Evolutionary conservation across 2,113 vertebrate species (phyloP), one percentile per base, ranked within the genome.

Genomic region (Ceyx margarethae): DNA sequence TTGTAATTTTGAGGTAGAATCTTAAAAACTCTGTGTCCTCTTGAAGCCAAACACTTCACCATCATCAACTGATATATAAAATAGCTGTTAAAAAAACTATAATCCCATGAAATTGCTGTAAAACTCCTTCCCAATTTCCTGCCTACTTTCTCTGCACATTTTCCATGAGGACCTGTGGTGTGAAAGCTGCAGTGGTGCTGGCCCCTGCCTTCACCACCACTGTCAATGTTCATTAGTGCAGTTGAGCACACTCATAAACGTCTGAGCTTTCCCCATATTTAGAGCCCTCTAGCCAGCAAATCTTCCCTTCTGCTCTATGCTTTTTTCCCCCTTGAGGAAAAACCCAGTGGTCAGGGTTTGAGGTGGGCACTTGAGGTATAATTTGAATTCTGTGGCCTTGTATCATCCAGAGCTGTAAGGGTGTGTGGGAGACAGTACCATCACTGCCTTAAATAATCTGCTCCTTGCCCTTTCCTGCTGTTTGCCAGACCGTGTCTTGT

Each of bases 381-480:
- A 26, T 71, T 93, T 94, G 81, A 89, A 53, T 87, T 31, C 58
- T 29, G 13, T 37, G 58, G 21, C 43, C 26, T 5, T 9, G 26
- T 91, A 71, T 82, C 75, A 91, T 65, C 86, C 26, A 31, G 78
- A 94, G 43, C 89, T 90, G 15, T 62, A 73, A 83, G 89, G 29
- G 61, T 68, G 15, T 53, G 79, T 80, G 74, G 79, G 85, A 91
- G 53, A 78, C 35, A 65, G 31, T 67, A 64, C 57, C 67, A 29
- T 40, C 72, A 15, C 72, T 71, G 72, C 78, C 62, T 96, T 88
- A 81, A 88, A 85, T 71, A 61, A 91, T 93, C 86, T 94, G 62
- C 60, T 96, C 60, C 86, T 69, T 95, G 61, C 72, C 65, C 87
- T 96, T 95, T 95, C 92, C 94, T 89, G 65, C 61, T 65, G 64